phyloP scores from a whole-genome alignment of 2,797 vertebrate genomes.

The Gymnocypris eckloni region DNA sequence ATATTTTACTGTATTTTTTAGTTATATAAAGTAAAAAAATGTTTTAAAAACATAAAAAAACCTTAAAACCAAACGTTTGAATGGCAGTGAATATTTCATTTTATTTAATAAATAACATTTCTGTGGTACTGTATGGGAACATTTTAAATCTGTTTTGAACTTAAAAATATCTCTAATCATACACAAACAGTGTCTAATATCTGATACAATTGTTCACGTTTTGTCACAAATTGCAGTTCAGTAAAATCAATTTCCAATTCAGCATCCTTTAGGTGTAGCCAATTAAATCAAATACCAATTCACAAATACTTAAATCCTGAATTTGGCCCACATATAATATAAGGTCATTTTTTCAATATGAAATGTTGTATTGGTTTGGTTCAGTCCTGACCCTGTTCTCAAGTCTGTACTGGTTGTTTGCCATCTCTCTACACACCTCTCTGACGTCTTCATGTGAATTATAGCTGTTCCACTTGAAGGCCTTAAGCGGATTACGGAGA shows the following conservation, averaged over 20 bases:
- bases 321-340: background rate
- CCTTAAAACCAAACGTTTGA: background rate
- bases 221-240: background rate
- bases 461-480: slow-evolving; percentile 65
- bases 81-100: background rate
- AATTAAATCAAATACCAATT: background rate
- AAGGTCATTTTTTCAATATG: background rate
- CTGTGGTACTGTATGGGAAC: background rate
- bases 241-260: background rate
- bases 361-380: background rate
- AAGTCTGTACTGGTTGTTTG: slow-evolving; percentile 19
- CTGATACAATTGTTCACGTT: background rate
- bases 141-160: background rate
- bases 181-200: background rate
- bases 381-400: slow-evolving; percentile 18
- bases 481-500: slow-evolving; percentile 68
- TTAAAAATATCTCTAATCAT: background rate
- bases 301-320: background rate
- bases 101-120: background rate
- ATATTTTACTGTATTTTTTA: background rate
- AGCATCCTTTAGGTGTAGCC: background rate
- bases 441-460: slow-evolving; percentile 45
- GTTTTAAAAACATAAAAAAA: background rate
- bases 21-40: background rate
- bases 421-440: slow-evolving; percentile 40